Evolutionary conservation across 2,797 vertebrate genomes (phyloP), one percentile per base, ranked within the genome.

Genomic region (Thaleichthys pacificus): DNA sequence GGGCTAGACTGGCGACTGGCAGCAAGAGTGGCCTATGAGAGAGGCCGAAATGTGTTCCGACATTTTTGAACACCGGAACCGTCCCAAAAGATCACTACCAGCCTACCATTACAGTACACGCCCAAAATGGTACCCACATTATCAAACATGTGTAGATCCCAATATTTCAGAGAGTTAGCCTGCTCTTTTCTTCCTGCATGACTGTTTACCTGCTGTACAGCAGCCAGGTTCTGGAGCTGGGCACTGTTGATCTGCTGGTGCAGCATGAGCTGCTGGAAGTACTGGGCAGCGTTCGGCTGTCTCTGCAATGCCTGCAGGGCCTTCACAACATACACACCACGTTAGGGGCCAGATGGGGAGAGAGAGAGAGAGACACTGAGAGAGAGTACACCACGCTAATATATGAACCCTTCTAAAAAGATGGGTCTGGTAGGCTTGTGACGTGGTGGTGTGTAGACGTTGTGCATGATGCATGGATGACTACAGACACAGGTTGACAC

Each of bases 201-300:
- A 56, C 51, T 56, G 51, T 60, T 4, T 49, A 98, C 97, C 94
- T 98, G 97, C 86, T 98, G 97, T 73, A 97, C 96, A 0, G 96
- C 96, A 4, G 96, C 97, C 88, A 98, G 89, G 87, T 96, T 99
- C 78, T 98, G 96, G 69, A 99, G 91, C 85, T 99, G 96, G 35
- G 96, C 96, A 64, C 91, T 98, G 89, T 93, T 98, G 86, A 98
- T 96, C 90, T 98, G 97, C 89, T 99, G 97, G 73, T 98, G 97
- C 69, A 99, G 93, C 97, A 99, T 99, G 82, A 99, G 94, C 89
- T 99, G 97, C 87, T 99, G 97, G 83, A 99, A 98, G 83, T 99
- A 99, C 87, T 99, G 97, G 32, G 97, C 97, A 1, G 97, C 97
- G 28, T 98, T 97, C 7, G 97, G 97, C 85, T 98, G 97, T 71